phyloP scores from a whole-genome alignment of 2,113 vertebrate genomes.

The Gallinago undulata region DNA sequence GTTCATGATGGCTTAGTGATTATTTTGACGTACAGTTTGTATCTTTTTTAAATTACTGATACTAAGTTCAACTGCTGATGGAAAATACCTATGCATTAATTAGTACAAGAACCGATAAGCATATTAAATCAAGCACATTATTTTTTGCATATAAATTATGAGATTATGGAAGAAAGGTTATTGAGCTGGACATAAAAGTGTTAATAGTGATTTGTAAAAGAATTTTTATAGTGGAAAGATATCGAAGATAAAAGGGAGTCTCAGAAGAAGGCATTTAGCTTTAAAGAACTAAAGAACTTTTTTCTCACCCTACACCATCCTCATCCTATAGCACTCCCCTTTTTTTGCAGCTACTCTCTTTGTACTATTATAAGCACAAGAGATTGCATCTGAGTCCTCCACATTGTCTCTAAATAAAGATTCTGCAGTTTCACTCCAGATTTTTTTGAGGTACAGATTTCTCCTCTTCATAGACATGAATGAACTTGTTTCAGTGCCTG shows the following conservation, averaged over 20 bases:
- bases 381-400: neutral
- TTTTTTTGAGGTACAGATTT: neutral
- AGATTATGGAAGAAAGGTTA: conserved; percentile 21
- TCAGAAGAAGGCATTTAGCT: neutral
- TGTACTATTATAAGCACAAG: neutral
- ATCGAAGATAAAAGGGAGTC: neutral
- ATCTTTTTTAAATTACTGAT: conserved; percentile 48
- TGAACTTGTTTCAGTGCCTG: neutral
- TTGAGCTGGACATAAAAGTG: neutral
- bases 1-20: neutral
- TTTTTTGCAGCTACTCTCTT: neutral
- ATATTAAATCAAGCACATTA: conserved; percentile 38
- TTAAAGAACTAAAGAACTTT: neutral
- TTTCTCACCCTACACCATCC: neutral
- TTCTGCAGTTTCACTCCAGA: neutral
- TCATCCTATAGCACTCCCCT: neutral
- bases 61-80: conserved; percentile 47
- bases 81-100: conserved; percentile 60
- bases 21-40: conserved; percentile 15
- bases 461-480: neutral
- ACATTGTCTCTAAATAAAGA: neutral
- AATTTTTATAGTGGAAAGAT: neutral
- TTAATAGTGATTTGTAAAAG: conserved; percentile 13
- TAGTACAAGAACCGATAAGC: conserved; percentile 51
- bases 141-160: conserved; percentile 63